These are phyloP conservation scores for Elephas maximus DNA, from an alignment of 2,113 vertebrate species.

Conservation along the genomic window DNA sequence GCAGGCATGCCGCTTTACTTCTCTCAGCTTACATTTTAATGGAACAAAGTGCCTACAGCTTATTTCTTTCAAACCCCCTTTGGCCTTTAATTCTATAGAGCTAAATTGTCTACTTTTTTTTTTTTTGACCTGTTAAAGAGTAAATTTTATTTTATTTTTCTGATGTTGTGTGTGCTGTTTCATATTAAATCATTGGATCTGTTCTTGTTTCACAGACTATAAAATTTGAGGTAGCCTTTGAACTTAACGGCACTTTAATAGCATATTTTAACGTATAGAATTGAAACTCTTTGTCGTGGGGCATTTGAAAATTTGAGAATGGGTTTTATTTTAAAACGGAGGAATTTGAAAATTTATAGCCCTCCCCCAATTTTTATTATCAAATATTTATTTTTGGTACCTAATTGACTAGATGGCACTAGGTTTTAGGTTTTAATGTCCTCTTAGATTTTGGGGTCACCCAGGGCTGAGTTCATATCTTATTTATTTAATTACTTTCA, in stretches of 20 bases:
- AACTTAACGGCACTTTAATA: slow-evolving; percentile 4
- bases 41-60: neutral
- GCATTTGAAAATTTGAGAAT: slow-evolving; percentile 17
- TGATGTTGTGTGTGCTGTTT: neutral
- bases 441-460: slow-evolving; percentile 2
- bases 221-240: slow-evolving; percentile 14
- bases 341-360: neutral
- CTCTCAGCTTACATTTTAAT: neutral
- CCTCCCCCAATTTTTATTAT: neutral
- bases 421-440: neutral
- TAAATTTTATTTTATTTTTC: slow-evolving; percentile 55
- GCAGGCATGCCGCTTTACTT: neutral
- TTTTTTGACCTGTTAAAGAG: slow-evolving; percentile 42
- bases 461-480: neutral
- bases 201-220: slow-evolving; percentile 16
- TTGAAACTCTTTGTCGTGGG: neutral
- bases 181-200: slow-evolving; percentile 4
- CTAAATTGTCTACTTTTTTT: neutral
- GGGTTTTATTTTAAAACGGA: slow-evolving; percentile 56
- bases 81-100: slow-evolving; percentile 34
- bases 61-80: slow-evolving; percentile 53
- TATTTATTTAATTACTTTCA: neutral
- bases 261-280: slow-evolving; percentile 54
- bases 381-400: slow-evolving; percentile 1
- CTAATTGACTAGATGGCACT: neutral